Conservation (phyloP, 2,888 invertebrate species). For the Galeruca laticollis region DNA sequence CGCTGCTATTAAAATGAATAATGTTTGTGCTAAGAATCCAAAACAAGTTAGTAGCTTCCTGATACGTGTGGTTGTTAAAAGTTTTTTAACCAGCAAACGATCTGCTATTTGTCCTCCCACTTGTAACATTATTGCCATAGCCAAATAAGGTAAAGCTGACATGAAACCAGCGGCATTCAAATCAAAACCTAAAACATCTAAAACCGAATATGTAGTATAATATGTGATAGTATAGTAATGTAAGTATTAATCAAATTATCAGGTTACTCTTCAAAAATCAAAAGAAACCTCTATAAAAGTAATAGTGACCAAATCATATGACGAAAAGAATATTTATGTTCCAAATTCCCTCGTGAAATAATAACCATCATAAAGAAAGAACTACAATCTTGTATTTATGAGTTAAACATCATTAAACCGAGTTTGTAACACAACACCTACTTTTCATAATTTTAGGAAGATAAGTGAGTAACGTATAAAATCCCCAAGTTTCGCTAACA, state of each 20-base stretch:
- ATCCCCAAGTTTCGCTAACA: constrained; percentile 92
- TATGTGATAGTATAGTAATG: no score
- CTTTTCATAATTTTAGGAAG: constrained; percentile 46
- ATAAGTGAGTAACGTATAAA: constrained; percentile 76
- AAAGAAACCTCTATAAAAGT: no score
- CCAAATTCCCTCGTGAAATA: no score
- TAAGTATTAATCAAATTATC: no score
- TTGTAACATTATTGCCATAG: constrained; percentile 85
- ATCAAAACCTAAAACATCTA: constrained; percentile 80
- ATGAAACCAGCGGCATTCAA: constrained; percentile 84
- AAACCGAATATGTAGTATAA: constrained; percentile 41
- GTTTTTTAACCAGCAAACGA: constrained; percentile 74
- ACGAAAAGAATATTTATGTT: no score
- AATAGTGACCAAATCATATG: no score
- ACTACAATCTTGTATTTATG: no score
- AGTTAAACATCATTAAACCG: not conserved
- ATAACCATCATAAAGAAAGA: no score
- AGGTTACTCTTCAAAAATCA: no score
- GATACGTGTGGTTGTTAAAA: constrained; percentile 80
- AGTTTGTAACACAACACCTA: constrained; percentile 19
- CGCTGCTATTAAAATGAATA: constrained; percentile 87
- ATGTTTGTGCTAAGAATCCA: constrained; percentile 81
- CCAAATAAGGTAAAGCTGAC: constrained; percentile 88
- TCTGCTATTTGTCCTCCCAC: constrained; percentile 87
- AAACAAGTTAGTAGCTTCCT: constrained; percentile 76